A percentile compares a stretch with the other conserved stretches of the same genome.
phyloP scores from a whole-genome alignment of 2,888 invertebrate species.

The Zelleria hepariella region DNA sequence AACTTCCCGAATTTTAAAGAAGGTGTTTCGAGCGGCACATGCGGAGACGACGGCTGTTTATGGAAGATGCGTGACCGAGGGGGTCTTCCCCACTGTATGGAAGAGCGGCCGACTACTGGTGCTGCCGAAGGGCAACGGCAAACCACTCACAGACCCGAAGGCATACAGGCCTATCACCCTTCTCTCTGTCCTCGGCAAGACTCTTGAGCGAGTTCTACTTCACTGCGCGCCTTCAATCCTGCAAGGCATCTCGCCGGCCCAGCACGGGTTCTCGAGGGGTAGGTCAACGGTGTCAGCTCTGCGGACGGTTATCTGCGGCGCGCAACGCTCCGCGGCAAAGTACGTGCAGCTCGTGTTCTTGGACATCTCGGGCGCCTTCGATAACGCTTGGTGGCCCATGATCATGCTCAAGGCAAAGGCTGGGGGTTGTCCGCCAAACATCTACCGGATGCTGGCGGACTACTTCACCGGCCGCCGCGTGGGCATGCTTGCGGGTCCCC shows the following conservation, averaged over 20 bases:
- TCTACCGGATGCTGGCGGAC: conserved; percentile 6
- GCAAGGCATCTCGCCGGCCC: conserved; percentile 8
- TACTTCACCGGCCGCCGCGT: conserved; percentile 9
- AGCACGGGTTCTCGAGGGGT: conserved; percentile 18
- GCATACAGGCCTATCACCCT: conserved; percentile 25
- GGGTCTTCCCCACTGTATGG: conserved; percentile 20
- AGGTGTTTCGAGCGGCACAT: conserved; percentile 14
- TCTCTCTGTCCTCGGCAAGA: conserved; percentile 23
- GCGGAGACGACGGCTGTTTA: conserved; percentile 12
- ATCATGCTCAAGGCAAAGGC: conserved; percentile 15
- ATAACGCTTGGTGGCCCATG: conserved; percentile 23
- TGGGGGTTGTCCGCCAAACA: conserved; percentile 8
- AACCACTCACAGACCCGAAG: conserved; percentile 16
- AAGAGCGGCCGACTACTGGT: conserved; percentile 19
- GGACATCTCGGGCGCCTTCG: conserved; percentile 28
- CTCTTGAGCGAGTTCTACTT: conserved; percentile 21
- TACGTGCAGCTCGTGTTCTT: conserved; percentile 18
- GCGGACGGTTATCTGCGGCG: not conserved
- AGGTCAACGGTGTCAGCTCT: conserved; percentile 17
- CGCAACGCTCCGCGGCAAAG: not conserved
- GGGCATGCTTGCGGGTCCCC: not conserved
- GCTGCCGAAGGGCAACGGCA: conserved; percentile 20
- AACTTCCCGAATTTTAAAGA: conserved; percentile 14
- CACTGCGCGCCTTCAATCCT: conserved; percentile 7
- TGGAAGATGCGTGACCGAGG: conserved; percentile 16